Evolutionary conservation across 92 coral and sea anemone genomes (phyloP).

Genomic region (Muricea muricata): DNA sequence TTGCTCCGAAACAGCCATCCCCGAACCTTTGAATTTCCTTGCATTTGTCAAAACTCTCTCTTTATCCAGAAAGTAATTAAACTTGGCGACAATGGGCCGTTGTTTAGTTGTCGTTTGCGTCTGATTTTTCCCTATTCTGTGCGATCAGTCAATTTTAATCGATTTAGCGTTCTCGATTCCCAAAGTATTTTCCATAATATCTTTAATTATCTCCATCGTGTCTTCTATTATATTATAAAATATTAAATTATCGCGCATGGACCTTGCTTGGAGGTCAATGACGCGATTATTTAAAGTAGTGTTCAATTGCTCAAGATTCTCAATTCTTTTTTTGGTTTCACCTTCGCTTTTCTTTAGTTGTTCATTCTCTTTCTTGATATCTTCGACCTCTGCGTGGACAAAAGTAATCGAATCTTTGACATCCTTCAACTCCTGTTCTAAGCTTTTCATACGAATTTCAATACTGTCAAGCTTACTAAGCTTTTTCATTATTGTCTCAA

Average conservation of each 20-base stretch:
- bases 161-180: neutral
- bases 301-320: neutral
- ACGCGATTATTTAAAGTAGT: neutral
- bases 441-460: neutral
- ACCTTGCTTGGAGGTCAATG: too few relatives aligned
- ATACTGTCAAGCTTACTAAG: neutral
- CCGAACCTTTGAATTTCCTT: neutral
- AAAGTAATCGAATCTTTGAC: neutral
- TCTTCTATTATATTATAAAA: neutral
- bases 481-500: neutral
- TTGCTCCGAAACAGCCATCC: neutral
- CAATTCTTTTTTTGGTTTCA: neutral
- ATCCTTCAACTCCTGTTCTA: too few relatives aligned
- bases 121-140: neutral
- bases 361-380: neutral
- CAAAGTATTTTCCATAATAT: neutral
- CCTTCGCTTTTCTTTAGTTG: neutral
- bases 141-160: neutral
- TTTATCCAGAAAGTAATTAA: neutral
- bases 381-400: neutral
- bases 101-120: neutral
- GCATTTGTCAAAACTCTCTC: neutral
- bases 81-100: neutral
- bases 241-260: neutral
- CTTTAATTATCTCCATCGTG: neutral